Evolutionary conservation across 2,888 invertebrate species (phyloP).

Genomic region (Aporophyla lueneburgensis): DNA sequence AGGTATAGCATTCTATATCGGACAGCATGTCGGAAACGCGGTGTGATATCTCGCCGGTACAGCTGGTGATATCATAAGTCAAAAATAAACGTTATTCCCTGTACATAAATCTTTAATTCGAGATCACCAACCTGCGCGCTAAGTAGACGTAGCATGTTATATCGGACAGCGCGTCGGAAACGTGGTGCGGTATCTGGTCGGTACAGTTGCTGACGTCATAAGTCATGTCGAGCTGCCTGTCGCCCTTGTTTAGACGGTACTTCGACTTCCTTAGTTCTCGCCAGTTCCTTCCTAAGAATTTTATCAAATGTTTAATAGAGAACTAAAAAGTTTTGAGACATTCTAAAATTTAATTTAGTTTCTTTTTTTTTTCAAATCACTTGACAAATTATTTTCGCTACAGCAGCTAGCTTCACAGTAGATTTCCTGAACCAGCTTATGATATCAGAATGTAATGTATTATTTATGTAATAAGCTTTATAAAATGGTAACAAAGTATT

Average conservation of each 20-base stretch:
- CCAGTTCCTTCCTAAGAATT: slow-evolving; percentile 92
- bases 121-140: slow-evolving; percentile 92
- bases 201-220: slow-evolving; percentile 91
- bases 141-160: slow-evolving; percentile 99
- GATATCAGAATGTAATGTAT: no score
- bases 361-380: no score
- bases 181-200: slow-evolving; percentile 96
- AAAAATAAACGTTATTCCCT: slow-evolving; percentile 75
- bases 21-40: slow-evolving; percentile 99
- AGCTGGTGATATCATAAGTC: slow-evolving; percentile 93
- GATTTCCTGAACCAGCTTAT: no score
- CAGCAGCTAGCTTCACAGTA: no score
- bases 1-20: slow-evolving; percentile 98
- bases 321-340: neutral
- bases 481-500: no score
- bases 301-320: neutral
- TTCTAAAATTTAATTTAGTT: neutral
- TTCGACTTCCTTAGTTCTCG: slow-evolving; percentile 98
- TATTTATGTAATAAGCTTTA: no score
- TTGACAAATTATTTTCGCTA: no score
- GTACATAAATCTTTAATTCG: slow-evolving; percentile 26
- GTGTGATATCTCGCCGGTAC: slow-evolving; percentile 93
- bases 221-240: slow-evolving; percentile 97
- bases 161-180: slow-evolving; percentile 98
- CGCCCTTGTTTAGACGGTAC: slow-evolving; percentile 98